Evolutionary conservation across 2,797 vertebrate species (phyloP).

Genomic region (Hephaestus fuliginosus): DNA sequence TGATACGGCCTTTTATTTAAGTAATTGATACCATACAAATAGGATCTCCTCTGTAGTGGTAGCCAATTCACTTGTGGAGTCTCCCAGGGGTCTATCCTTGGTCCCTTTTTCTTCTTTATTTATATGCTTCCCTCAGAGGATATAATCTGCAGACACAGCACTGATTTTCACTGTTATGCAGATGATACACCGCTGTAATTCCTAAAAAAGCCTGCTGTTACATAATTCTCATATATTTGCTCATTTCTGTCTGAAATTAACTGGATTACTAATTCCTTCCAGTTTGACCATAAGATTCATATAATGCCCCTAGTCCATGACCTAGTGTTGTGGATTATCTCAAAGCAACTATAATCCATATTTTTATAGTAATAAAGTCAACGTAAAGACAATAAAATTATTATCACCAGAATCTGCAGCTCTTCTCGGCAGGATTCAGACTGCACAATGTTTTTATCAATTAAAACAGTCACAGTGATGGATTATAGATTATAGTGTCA

Average conservation of each 20-base stretch:
- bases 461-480: no score
- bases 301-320: not conserved
- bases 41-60: not conserved
- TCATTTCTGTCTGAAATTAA: not conserved
- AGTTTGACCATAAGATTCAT: not conserved
- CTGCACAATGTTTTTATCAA: no score
- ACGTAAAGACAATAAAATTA: no score
- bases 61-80: constrained; percentile 2
- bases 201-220: not conserved
- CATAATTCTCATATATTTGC: not conserved
- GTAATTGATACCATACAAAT: not conserved
- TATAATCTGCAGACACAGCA: not conserved
- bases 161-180: not conserved
- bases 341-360: no score
- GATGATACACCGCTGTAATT: not conserved
- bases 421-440: no score
- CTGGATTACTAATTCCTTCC: not conserved
- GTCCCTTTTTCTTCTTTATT: not conserved
- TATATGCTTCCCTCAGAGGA: not conserved
- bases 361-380: no score
- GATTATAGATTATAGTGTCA: no score
- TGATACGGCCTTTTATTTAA: not conserved
- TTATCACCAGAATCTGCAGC: no score
- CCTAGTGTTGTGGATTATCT: not conserved
- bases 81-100: constrained; percentile 19